These are phyloP conservation scores for Zenarchopterus dispar DNA, from an alignment of 2,797 vertebrate species.

Conservation along the genomic window DNA sequence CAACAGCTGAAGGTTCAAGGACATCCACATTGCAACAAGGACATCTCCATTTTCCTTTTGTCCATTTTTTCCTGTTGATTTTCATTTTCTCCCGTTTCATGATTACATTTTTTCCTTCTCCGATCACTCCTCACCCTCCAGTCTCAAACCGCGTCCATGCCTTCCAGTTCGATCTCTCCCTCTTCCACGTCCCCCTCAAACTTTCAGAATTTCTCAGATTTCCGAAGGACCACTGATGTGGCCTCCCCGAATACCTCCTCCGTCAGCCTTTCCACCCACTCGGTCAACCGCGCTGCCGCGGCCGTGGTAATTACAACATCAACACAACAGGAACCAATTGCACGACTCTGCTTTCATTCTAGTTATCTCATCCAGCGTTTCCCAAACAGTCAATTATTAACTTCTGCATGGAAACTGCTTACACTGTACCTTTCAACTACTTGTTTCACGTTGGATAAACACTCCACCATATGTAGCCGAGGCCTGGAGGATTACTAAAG, in stretches of 20 bases:
- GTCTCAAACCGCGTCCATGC: conserved; percentile 11
- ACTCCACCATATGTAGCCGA: conserved; percentile 19
- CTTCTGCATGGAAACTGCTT: conserved; percentile 40
- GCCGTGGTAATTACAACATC: conserved; percentile 49
- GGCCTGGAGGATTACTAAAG: conserved; percentile 33
- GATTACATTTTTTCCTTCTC: conserved; percentile 7
- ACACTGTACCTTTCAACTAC: conserved; percentile 31
- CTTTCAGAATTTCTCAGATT: conserved; percentile 44
- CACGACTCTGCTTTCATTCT: conserved; percentile 32
- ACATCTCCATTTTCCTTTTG: not conserved
- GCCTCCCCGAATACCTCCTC: conserved; percentile 41
- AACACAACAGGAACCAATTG: conserved; percentile 39
- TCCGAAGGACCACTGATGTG: conserved; percentile 43
- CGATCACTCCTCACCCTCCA: conserved; percentile 7
- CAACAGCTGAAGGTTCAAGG: too few relatives aligned
- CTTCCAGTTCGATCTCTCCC: conserved; percentile 11
- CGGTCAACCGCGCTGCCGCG: conserved; percentile 37
- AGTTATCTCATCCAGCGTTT: conserved; percentile 35
- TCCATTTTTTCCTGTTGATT: not conserved
- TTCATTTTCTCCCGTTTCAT: not conserved
- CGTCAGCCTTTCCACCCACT: conserved; percentile 64
- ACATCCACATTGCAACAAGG: too few relatives aligned
- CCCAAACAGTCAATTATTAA: conserved; percentile 52
- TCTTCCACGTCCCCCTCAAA: conserved; percentile 12
- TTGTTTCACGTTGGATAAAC: conserved; percentile 27